Base-by-base conservation (phyloP, 2,797 vertebrate species). In the Ceryle rudis region DNA sequence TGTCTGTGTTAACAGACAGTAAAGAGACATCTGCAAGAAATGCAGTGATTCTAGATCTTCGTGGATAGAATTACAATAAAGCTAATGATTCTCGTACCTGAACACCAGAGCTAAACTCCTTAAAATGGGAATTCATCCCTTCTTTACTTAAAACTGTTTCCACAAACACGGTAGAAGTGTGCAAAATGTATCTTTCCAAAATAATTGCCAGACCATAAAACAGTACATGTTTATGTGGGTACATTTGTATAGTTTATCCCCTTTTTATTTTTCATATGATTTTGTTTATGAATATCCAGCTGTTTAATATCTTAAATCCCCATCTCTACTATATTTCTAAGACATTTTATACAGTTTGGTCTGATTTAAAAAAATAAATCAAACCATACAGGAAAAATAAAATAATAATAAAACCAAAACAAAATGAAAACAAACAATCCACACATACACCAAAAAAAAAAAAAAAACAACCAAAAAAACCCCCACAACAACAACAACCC, bases 51-150 rank as follows among this genome's bases (percentile, higher is more conserved):
- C 89, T 52, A 82, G 61, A 90, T 81, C 46, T 85, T 69, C 41
- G 31, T 62, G 91, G 39, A 55, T 31, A 31, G 89, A 93, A 93
- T 94, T 69, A 89, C 65, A 96, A 94, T 88, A 47, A 93, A 95
- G 64, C 47, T 80, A 85, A 90, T 31, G 41, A 25, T 39, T 91
- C 25, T 91, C 25, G 75, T 55, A 94, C 82, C 80, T 86, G 42
- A 90, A 83, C 26, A 80, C 8, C 25, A 42, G 19, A 83, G 51
- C 7, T 54, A 58, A 89, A 51, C 26, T 47, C n/a, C 42, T 90
- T 71, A 78, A 77, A 95, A 88, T 41, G n/a, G 86, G 46, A 88
- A 14, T 12, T 11, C 9, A 51, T 26, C 21, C 25, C 28, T 75
- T 65, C 13, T 80, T 89, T 75, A 81, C 72, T 94, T 60, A 90